Base-by-base conservation (phyloP, 2,797 vertebrate genomes). In the Cuculus canorus region DNA sequence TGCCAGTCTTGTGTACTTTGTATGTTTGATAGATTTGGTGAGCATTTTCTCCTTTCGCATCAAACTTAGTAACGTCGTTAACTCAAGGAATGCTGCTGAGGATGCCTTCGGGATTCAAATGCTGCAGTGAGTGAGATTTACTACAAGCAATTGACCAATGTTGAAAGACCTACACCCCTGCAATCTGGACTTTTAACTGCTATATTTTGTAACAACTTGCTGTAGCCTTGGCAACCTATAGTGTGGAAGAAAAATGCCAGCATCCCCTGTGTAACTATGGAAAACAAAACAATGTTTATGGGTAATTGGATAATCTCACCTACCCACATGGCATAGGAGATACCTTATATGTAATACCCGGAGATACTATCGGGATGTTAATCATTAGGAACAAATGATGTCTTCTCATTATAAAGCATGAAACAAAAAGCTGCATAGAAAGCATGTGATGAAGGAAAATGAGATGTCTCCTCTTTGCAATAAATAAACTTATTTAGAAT, bases 191-290 rank as follows among this genome's bases (percentile, higher is more conserved):
- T 48, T 43, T 37, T 78, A 68, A 57, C 60, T 32, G 76, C 43
- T 73, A 2, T 54, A 53, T 82, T 82, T 88, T 72, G 10, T 53
- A 82, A 68, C 60, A 91, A 85, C 85, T 78, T 85, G 7, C 83
- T 79, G 89, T 91, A 88, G 57, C 85, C 89, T 82, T 88, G 81
- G 71, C 61, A 86, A 92, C 89, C 39, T 73, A 28, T 11, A 24
- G 27, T 32, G 66, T 59, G 48, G 50, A 88, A 91, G 60, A 85
- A 82, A 88, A 82, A 91, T 85, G 54, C 48, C 77, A 72, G 60
- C 72, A 72, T 63, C 60, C 22, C 33, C 50, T 41, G 50, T 47
- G 89, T 94, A 85, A 73, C 92, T 81, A 69, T 73, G 71, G 92
- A 82, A 85, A 94, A 76, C 21, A 53, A 77, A 88, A 37, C 32